These are phyloP conservation scores for Marisa cornuarietis DNA, from an alignment of 1,140 invertebrate species.

Conservation along the genomic window DNA sequence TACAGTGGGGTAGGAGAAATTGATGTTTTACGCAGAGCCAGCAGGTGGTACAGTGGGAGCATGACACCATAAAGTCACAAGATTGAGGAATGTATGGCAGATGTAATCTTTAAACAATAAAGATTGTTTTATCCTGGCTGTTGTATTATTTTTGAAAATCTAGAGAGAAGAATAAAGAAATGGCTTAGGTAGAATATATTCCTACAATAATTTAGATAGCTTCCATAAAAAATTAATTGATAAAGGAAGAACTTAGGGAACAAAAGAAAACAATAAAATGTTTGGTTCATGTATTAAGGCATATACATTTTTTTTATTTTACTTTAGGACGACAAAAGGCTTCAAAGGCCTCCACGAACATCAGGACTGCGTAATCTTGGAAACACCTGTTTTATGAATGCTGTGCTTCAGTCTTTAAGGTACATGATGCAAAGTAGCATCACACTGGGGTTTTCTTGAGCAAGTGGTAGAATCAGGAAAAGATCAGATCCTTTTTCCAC, in stretches of 20 bases:
- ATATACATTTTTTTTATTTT: slow-evolving; percentile 22
- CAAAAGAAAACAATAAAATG: too few species aligned
- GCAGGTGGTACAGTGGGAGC: too few species aligned
- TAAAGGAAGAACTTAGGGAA: too few species aligned
- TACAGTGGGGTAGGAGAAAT: too few species aligned
- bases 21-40: too few species aligned
- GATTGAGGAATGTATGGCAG: background rate
- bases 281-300: too few species aligned
- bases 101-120: slow-evolving; percentile 17
- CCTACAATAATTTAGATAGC: too few species aligned
- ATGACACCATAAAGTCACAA: background rate
- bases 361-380: slow-evolving; percentile 84
- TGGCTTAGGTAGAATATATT: too few species aligned
- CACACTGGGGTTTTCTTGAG: background rate
- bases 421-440: slow-evolving; percentile 42
- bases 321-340: slow-evolving; percentile 48
- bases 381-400: slow-evolving; percentile 91
- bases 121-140: background rate
- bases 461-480: too few species aligned
- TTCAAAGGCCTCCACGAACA: slow-evolving; percentile 49
- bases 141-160: slow-evolving; percentile 1
- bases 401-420: slow-evolving; percentile 84
- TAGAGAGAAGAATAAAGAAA: background rate
- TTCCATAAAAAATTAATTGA: too few species aligned
- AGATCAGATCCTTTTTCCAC: too few species aligned